These are phyloP conservation scores for Slavum lentiscoides DNA, from an alignment of 2,888 invertebrate genomes.

Conservation along the genomic window DNA sequence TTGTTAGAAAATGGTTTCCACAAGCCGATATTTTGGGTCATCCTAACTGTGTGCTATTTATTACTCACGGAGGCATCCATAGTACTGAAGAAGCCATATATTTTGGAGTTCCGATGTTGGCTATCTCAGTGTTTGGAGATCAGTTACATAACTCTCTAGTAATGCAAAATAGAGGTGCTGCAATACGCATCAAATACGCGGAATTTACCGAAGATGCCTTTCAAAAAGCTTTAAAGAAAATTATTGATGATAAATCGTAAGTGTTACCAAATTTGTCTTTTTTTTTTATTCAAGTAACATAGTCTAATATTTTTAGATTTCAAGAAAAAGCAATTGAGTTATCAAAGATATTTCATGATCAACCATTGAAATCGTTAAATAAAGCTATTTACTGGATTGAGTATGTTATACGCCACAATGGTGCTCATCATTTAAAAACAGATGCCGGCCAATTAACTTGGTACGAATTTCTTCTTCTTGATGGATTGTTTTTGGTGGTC, in stretches of 20 bases:
- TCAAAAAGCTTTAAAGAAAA: conserved; percentile 18
- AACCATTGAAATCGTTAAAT: conserved; percentile 37
- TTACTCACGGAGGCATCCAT: conserved; percentile 39
- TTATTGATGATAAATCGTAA: conserved; percentile 34
- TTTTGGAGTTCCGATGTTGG: conserved; percentile 42
- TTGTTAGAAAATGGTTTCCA: conserved; percentile 45
- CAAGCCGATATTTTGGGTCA: conserved; percentile 40
- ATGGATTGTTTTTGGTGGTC: conserved; percentile 41
- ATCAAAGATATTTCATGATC: conserved; percentile 18
- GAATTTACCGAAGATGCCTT: conserved; percentile 24
- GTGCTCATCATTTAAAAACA: conserved; percentile 51
- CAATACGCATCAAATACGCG: conserved; percentile 26
- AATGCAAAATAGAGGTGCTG: conserved; percentile 43
- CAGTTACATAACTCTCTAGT: conserved; percentile 37
- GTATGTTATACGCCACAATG: conserved; percentile 46
- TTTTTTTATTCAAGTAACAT: background rate
- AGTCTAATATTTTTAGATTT: background rate
- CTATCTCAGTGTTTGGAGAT: conserved; percentile 44
- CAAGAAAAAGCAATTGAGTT: conserved; percentile 27
- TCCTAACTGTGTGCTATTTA: conserved; percentile 34
- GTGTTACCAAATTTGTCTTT: background rate
- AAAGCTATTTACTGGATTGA: conserved; percentile 52
- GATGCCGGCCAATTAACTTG: conserved; percentile 26
- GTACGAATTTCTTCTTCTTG: conserved; percentile 43
- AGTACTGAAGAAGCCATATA: conserved; percentile 49